Conservation (phyloP, 2,113 vertebrate species). For the Nycticryphes semicollaris region DNA sequence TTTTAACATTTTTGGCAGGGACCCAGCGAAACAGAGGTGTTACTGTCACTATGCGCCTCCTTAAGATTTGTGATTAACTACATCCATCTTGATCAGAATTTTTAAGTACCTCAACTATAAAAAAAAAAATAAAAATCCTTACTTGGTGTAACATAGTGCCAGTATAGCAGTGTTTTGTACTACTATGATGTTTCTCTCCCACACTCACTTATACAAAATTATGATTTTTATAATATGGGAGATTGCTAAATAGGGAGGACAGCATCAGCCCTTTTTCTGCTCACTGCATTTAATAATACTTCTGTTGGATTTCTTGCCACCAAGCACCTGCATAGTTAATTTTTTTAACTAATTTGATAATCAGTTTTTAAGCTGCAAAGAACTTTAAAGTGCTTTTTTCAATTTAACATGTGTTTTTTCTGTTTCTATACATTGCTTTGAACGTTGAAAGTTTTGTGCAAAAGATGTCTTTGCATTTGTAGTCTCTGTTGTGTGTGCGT, state of each 20-base stretch:
- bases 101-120: neutral
- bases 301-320: constrained; percentile 38
- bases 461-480: constrained; percentile 27
- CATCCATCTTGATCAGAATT: neutral
- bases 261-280: neutral
- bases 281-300: neutral
- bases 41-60: neutral
- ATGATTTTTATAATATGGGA: neutral
- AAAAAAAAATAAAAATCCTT: neutral
- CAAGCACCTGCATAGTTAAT: constrained; percentile 25
- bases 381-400: constrained; percentile 23
- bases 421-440: constrained; percentile 37
- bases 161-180: constrained; percentile 36
- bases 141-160: neutral
- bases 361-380: constrained; percentile 18
- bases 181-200: neutral
- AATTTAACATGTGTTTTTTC: neutral
- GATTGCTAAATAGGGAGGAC: neutral
- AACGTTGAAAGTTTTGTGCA: constrained; percentile 34
- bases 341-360: constrained; percentile 25
- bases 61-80: neutral
- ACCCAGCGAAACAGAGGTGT: neutral
- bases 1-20: neutral
- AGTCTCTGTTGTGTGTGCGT: neutral
- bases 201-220: neutral